Percentiles rank a stretch among this genome's conserved stretches.
Conservation (phyloP, 2,113 vertebrate species). For the Dasyurus viverrinus region DNA sequence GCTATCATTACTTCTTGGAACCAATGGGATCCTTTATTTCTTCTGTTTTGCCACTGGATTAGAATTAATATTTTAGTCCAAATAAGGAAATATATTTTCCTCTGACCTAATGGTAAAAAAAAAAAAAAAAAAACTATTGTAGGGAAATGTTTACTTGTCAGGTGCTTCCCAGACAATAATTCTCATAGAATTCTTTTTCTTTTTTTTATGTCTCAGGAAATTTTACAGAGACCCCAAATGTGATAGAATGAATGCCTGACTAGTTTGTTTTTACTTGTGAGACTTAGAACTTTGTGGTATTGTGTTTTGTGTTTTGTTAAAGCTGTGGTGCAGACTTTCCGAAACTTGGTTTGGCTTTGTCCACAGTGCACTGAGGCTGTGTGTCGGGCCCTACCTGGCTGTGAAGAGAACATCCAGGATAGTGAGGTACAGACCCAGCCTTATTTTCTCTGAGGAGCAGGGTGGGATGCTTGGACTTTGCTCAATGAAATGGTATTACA, state of each 20-base stretch:
- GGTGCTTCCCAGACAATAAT: constrained; percentile 1
- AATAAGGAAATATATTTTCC: background rate
- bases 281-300: background rate
- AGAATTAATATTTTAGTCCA: background rate
- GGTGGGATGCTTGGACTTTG: background rate
- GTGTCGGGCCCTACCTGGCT: constrained; percentile 90
- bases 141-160: constrained; percentile 4
- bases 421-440: constrained; percentile 86
- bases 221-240: constrained; percentile 26
- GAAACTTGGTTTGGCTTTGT: constrained; percentile 95
- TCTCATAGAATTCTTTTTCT: background rate
- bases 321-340: constrained; percentile 95
- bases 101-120: background rate
- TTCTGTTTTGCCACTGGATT: background rate
- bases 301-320: constrained; percentile 21
- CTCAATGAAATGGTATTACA: background rate
- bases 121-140: background rate
- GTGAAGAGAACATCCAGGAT: constrained; percentile 92
- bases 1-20: background rate
- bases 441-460: background rate
- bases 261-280: background rate
- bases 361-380: constrained; percentile 91
- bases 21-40: background rate
- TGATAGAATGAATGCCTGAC: constrained; percentile 7
- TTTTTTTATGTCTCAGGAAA: background rate